A percentile compares a stretch with the other conserved stretches of the same genome.
Conservation (phyloP, 2,888 invertebrate genomes). For the Cantharis rufa region DNA sequence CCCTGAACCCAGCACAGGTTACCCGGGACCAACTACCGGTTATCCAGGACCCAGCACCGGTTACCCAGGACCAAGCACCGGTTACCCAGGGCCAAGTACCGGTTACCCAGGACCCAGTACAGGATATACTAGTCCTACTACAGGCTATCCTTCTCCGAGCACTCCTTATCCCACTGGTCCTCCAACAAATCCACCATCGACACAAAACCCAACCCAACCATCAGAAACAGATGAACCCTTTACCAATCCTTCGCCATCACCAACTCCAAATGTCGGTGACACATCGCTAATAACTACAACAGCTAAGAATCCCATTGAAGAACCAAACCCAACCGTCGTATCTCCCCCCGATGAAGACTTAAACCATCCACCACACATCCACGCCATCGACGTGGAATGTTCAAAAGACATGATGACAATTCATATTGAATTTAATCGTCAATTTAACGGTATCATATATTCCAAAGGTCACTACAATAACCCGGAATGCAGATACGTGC, state of each 20-base stretch:
- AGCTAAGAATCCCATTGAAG: slow-evolving; percentile 31
- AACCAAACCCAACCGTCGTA: slow-evolving; percentile 15
- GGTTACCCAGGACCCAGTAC: slow-evolving; percentile 12
- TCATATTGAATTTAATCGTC: slow-evolving; percentile 75
- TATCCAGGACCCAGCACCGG: slow-evolving; percentile 6
- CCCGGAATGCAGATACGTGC: slow-evolving; percentile 73
- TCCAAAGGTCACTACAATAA: slow-evolving; percentile 75
- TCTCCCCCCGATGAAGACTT: slow-evolving; percentile 60
- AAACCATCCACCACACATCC: slow-evolving; percentile 76
- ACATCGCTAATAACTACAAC: background rate
- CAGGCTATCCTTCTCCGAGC: slow-evolving; percentile 18
- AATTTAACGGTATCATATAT: slow-evolving; percentile 78
- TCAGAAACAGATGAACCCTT: slow-evolving; percentile 7
- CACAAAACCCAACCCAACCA: background rate
- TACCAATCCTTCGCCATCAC: slow-evolving; percentile 16
- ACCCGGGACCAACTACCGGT: slow-evolving; percentile 9
- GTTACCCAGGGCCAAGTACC: slow-evolving; percentile 29
- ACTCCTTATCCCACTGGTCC: slow-evolving; percentile 28
- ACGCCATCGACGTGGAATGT: slow-evolving; percentile 75
- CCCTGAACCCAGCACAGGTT: slow-evolving; percentile 23
- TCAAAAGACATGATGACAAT: slow-evolving; percentile 84
- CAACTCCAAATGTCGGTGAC: slow-evolving; percentile 24
- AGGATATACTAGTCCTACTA: background rate
- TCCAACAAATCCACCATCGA: slow-evolving; percentile 12
- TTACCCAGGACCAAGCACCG: slow-evolving; percentile 26